Evolutionary conservation across 1,140 invertebrate genomes (phyloP).

Genomic region (Lepeophtheirus salmonis): DNA sequence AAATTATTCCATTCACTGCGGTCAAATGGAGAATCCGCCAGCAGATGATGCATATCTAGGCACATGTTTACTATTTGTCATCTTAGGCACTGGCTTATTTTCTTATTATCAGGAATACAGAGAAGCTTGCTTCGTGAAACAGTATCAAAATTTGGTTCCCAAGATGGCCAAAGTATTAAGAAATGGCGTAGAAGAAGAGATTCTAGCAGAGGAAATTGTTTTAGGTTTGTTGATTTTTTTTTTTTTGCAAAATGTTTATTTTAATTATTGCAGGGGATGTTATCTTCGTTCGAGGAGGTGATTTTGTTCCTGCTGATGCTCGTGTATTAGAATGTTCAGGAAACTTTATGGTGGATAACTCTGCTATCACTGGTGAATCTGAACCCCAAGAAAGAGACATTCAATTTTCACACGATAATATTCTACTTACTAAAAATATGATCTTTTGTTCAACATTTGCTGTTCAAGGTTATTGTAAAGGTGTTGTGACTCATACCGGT

Average conservation of each 20-base stretch:
- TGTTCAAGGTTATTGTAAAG: constrained; percentile 25
- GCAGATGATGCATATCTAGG: constrained; percentile 28
- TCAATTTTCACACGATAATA: constrained; percentile 28
- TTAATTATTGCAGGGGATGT: constrained; percentile 21
- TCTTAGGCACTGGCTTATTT: constrained; percentile 30
- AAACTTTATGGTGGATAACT: constrained; percentile 27
- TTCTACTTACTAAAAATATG: constrained; percentile 28
- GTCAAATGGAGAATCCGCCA: constrained; percentile 7
- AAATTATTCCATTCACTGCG: constrained; percentile 33
- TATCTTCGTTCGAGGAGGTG: constrained; percentile 19
- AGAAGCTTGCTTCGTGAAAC: constrained; percentile 27
- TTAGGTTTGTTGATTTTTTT: no score
- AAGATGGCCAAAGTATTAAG: constrained; percentile 22
- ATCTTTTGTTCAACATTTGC: constrained; percentile 31
- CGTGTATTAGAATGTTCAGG: constrained; percentile 23
- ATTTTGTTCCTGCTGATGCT: constrained; percentile 24
- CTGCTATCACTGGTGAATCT: constrained; percentile 28
- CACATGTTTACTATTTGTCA: constrained; percentile 28
- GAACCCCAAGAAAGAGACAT: constrained; percentile 27
- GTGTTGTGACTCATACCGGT: background rate
- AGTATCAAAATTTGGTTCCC: constrained; percentile 27
- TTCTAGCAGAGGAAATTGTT: constrained; percentile 23
- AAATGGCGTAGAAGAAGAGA: constrained; percentile 17
- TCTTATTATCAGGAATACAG: constrained; percentile 32
- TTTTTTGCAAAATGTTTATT: no score